Evolutionary conservation across 1,140 invertebrate genomes (phyloP).

Genomic region (Tachypleus tridentatus): DNA sequence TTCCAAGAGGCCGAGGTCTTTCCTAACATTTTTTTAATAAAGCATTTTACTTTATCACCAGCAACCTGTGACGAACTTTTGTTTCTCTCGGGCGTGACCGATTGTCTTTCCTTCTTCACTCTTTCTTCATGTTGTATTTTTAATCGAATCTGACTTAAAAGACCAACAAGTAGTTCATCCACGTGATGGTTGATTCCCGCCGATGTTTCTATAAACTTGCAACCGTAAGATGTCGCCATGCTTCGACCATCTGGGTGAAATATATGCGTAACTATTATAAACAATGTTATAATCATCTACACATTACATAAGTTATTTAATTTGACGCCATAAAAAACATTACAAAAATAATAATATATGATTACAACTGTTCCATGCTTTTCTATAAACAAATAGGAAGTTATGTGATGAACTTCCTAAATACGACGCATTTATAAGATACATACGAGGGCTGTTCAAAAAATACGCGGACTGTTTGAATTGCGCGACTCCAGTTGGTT

Average conservation of each 20-base stretch:
- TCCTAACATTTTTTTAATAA: constrained; percentile 27
- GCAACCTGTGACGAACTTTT: constrained; percentile 23
- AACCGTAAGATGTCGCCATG: constrained; percentile 52
- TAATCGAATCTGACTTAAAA: constrained; percentile 44
- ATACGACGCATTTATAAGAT: no score
- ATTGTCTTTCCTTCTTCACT: constrained; percentile 12
- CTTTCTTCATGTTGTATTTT: constrained; percentile 12
- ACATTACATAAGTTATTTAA: no score
- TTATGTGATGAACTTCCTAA: no score
- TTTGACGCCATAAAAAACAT: no score
- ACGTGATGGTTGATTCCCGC: constrained; percentile 64
- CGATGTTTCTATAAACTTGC: constrained; percentile 70
- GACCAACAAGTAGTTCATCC: constrained; percentile 61
- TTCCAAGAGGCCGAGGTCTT: constrained; percentile 27
- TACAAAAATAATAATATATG: no score
- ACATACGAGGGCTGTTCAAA: no score
- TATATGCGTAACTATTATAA: no score
- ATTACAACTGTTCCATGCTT: no score
- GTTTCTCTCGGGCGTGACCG: constrained; percentile 7
- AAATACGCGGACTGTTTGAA: no score
- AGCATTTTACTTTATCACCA: constrained; percentile 20
- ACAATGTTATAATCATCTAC: no score
- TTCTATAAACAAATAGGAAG: no score
- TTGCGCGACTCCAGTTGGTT: no score
- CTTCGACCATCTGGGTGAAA: constrained; percentile 45